Conservation (phyloP, 2,888 invertebrate genomes). For the Hypomecis atomaria region DNA sequence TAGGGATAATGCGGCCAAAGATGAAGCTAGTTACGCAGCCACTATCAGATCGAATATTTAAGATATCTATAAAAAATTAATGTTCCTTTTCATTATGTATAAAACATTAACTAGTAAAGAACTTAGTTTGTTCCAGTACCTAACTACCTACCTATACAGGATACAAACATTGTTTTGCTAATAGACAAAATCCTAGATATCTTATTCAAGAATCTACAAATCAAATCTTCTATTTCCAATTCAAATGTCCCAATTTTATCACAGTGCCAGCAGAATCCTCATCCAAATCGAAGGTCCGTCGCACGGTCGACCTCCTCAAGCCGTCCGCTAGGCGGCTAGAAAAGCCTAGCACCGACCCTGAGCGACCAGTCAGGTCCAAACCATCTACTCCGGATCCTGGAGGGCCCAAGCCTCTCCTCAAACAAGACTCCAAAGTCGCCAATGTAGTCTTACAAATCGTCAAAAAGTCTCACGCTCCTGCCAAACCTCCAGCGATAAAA, state of each 20-base stretch:
- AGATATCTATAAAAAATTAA: too few species aligned
- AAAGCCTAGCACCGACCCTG: conserved; percentile 57
- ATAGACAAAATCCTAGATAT: too few species aligned
- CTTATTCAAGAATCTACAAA: too few species aligned
- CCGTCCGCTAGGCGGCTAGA: conserved; percentile 57
- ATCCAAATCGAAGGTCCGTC: conserved; percentile 57
- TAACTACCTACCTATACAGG: too few species aligned
- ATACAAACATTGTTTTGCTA: too few species aligned
- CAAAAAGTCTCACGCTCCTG: conserved; percentile 65
- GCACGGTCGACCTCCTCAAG: conserved; percentile 56
- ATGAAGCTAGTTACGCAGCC: too few species aligned
- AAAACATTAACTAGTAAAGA: too few species aligned
- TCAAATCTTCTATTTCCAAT: too few species aligned
- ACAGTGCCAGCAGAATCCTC: conserved; percentile 56
- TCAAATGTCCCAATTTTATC: conserved; percentile 38
- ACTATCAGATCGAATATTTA: too few species aligned
- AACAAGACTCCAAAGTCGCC: conserved; percentile 58
- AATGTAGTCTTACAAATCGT: conserved; percentile 74
- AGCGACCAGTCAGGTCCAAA: conserved; percentile 62
- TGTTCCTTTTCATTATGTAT: too few species aligned
- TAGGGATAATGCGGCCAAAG: too few species aligned
- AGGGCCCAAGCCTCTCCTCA: conserved; percentile 53
- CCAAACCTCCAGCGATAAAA: conserved; percentile 53
- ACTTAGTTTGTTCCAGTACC: too few species aligned
- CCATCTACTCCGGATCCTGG: conserved; percentile 60